Conservation (phyloP, 2,113 vertebrate genomes). For the Oryctolagus cuniculus region DNA sequence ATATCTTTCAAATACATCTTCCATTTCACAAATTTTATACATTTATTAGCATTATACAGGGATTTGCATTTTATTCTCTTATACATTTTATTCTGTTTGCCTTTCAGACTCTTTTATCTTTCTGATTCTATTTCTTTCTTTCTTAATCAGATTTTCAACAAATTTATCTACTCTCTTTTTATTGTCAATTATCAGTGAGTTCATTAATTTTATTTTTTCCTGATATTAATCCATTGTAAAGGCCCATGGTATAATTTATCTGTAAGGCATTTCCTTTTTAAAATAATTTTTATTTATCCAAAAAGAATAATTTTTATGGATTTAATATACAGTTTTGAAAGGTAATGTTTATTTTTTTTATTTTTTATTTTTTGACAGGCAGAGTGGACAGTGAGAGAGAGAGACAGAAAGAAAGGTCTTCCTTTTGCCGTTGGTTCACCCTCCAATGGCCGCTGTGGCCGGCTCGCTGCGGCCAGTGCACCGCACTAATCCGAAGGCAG, state of each 20-base stretch:
- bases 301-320: too few relatives aligned
- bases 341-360: not conserved
- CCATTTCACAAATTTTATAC: slow-evolving; percentile 41
- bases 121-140: slow-evolving; percentile 13
- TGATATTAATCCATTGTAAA: slow-evolving; percentile 18
- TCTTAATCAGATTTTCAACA: slow-evolving; percentile 46
- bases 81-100: slow-evolving; percentile 12
- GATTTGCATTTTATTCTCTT: not conserved
- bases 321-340: too few relatives aligned
- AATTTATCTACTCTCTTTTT: slow-evolving; percentile 24
- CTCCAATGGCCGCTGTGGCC: too few relatives aligned
- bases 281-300: slow-evolving; percentile 35
- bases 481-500: too few relatives aligned
- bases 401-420: too few relatives aligned
- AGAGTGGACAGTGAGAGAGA: too few relatives aligned
- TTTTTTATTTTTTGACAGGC: too few relatives aligned
- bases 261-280: slow-evolving; percentile 33
- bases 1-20: slow-evolving; percentile 47
- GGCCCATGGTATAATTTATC: too few relatives aligned
- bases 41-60: not conserved
- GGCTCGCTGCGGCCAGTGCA: too few relatives aligned
- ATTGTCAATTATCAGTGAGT: not conserved
- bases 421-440: too few relatives aligned
- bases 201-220: slow-evolving; percentile 49
- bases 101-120: not conserved